phyloP scores from a whole-genome alignment of 2,797 vertebrate genomes.

The Mormyrops boulengeri region DNA sequence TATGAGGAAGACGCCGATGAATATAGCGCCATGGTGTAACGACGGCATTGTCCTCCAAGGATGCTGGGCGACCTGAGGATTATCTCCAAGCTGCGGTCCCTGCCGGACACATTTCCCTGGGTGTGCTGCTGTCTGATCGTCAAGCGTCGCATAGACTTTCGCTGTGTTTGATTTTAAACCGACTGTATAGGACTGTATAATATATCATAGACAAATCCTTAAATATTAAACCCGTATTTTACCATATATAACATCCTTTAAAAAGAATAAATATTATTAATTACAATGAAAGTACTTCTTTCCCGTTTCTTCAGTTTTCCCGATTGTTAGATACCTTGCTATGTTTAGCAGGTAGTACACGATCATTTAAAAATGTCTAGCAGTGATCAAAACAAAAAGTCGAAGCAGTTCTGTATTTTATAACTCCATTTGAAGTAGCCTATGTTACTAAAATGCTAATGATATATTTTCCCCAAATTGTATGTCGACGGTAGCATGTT shows the following conservation, averaged over 20 bases:
- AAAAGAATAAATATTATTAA: neutral
- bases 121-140: neutral
- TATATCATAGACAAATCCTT: neutral
- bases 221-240: neutral
- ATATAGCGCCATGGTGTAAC: conserved; percentile 67
- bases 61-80: conserved; percentile 13
- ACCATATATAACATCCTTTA: neutral
- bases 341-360: neutral
- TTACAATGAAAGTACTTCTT: neutral
- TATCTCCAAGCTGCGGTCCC: conserved; percentile 35
- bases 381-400: neutral
- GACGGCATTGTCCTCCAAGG: conserved; percentile 61
- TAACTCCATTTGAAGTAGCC: neutral
- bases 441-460: neutral
- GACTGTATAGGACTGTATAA: neutral
- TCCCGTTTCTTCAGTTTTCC: neutral
- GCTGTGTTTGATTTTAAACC: neutral
- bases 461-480: neutral
- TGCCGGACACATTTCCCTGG: conserved; percentile 32
- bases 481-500: neutral
- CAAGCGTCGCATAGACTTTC: neutral
- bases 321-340: neutral
- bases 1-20: conserved; percentile 69
- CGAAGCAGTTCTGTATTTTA: neutral
- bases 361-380: neutral